phyloP scores from a whole-genome alignment of 2,113 vertebrate genomes.

The human region DNA sequence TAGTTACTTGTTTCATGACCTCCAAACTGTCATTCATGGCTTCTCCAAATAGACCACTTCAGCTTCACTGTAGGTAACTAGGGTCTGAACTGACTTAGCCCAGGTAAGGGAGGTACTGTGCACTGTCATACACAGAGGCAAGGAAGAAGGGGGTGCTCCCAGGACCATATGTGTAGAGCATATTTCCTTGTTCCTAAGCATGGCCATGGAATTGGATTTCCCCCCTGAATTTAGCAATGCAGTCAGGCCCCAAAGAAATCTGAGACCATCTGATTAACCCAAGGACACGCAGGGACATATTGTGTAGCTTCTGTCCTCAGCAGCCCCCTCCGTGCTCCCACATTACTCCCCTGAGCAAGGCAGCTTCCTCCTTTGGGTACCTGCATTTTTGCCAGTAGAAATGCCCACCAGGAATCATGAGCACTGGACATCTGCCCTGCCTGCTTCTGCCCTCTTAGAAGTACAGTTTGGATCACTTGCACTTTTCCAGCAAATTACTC shows the following conservation, averaged over 20 bases:
- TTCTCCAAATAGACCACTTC: not conserved
- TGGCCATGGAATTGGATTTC: accelerated
- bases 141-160: not conserved
- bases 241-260: not conserved
- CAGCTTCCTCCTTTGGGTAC: not conserved
- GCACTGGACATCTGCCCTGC: not conserved
- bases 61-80: not conserved
- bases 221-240: not conserved
- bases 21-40: not conserved
- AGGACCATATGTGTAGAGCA: accelerated
- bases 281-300: not conserved
- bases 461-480: accelerated
- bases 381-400: not conserved
- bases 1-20: not conserved
- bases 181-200: not conserved
- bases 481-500: not conserved
- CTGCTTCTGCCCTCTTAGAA: not conserved
- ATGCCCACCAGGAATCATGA: not conserved
- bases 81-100: not conserved
- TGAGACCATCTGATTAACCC: not conserved
- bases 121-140: accelerated
- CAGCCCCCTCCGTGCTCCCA: not conserved
- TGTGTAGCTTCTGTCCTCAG: not conserved
- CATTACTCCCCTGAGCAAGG: accelerated
- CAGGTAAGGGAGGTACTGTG: not conserved